Evolutionary conservation across 1,140 invertebrate genomes (phyloP).

Genomic region (Oncopeltus fasciatus): DNA sequence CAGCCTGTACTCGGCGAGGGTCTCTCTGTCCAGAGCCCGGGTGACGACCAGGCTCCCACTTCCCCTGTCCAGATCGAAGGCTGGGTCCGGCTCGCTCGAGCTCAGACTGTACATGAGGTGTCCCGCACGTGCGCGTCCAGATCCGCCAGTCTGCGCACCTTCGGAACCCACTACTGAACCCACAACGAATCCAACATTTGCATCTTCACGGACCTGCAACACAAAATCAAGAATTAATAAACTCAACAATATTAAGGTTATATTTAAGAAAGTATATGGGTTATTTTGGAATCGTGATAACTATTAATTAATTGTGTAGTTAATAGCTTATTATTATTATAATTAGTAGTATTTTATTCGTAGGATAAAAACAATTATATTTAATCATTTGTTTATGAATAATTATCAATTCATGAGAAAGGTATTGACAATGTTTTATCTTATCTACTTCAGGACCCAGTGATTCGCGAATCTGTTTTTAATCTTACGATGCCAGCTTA

Average conservation of each 20-base stretch:
- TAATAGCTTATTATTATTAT: too few species aligned
- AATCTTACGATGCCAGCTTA: too few species aligned
- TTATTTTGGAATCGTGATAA: too few species aligned
- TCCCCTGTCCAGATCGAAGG: conserved; percentile 75
- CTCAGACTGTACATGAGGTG: conserved; percentile 70
- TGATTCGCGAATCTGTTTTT: too few species aligned
- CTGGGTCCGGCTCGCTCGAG: conserved; percentile 50
- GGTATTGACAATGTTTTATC: too few species aligned
- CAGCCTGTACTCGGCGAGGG: conserved; percentile 63
- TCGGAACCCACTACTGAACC: conserved; percentile 65
- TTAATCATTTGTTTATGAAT: too few species aligned
- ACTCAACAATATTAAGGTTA: neutral
- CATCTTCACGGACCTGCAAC: conserved; percentile 60
- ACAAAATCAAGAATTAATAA: neutral
- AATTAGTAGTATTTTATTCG: too few species aligned
- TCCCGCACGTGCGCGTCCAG: conserved; percentile 43
- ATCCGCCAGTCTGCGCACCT: conserved; percentile 29
- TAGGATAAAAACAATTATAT: too few species aligned
- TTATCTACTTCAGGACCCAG: too few species aligned
- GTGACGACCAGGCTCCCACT: conserved; percentile 73
- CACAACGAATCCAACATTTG: conserved; percentile 55
- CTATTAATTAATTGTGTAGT: too few species aligned
- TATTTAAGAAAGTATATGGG: too few species aligned
- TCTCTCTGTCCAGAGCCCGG: conserved; percentile 68
- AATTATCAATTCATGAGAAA: too few species aligned